phyloP scores from a whole-genome alignment of 2,113 vertebrate species.

The Xiphophorus couchianus region DNA sequence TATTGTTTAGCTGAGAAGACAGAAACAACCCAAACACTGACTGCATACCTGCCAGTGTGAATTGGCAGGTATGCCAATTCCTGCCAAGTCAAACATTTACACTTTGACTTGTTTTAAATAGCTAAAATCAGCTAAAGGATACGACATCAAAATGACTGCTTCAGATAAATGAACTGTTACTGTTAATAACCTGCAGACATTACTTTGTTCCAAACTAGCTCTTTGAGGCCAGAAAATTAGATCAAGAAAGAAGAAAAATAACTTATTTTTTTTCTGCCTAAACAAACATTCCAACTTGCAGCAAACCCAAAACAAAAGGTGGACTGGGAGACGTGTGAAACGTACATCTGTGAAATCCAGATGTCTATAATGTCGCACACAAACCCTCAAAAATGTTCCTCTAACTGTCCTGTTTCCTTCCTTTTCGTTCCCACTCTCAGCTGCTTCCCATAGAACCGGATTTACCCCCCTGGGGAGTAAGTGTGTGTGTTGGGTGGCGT shows the following conservation, averaged over 20 bases:
- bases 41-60: background rate
- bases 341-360: slow-evolving; percentile 45
- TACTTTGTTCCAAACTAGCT: background rate
- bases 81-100: background rate
- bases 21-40: background rate
- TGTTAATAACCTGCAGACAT: background rate
- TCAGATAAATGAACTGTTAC: background rate
- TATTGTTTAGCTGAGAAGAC: background rate
- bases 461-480: slow-evolving; percentile 35
- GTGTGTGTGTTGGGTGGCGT: slow-evolving; percentile 17
- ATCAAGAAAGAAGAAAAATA: slow-evolving; percentile 23
- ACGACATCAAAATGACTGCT: background rate
- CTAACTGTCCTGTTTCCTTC: slow-evolving; percentile 59
- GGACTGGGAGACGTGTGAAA: slow-evolving; percentile 1
- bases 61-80: too few relatives aligned
- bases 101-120: background rate
- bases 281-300: slow-evolving; percentile 31
- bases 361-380: slow-evolving; percentile 40
- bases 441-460: slow-evolving; percentile 26
- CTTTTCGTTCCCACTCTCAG: slow-evolving; percentile 24
- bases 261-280: slow-evolving; percentile 1
- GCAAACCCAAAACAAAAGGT: slow-evolving; percentile 11
- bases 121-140: background rate
- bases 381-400: slow-evolving; percentile 27
- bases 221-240: slow-evolving; percentile 15